Evolutionary conservation across 2,888 invertebrate genomes (phyloP), one percentile per base, ranked within the genome.

Genomic region (Drosophila algonquin): DNA sequence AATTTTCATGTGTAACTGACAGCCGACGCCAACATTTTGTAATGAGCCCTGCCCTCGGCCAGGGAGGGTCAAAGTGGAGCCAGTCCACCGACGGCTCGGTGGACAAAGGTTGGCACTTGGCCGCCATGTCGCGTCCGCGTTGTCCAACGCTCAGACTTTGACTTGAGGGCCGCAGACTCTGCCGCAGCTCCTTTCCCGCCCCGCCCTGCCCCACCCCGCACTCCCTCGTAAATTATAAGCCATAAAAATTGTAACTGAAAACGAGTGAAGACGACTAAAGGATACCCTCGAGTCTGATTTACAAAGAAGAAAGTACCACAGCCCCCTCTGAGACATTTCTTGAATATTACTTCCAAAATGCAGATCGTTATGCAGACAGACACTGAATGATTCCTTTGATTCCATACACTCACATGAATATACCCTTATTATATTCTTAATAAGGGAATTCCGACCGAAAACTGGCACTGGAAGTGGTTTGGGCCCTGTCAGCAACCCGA

Each of bases 1-100:
- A 85, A 89, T 90, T 89, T 90, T 81, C 90, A 90, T 90, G 79
- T 81, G 81, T 77, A 85, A 87, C 82, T 90, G 89, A 89, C 89
- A 86, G 79, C 76, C 70, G 71, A 72, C 67, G 71, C 55, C 62
- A 77, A 73, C 75, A 75, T 75, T 81, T 63, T 67, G 77, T 82
- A 87, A 88, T 83, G 85, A 85, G 88, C 75, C 64, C 67, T 18
- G 18, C 18, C 18, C 18, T 51, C 57, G 52, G 55, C 48, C 60
- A 3, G 51, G 47, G 48, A 47, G 63, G 45, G 63, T 53, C 52
- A 32, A 7, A 12, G 32, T 45, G 46, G 52, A 51, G 63, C 21
- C 24, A 40, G 21, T 27, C 24, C 21, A 21, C 21, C 21, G 21
- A 21, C 21, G 21, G 21, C n/a, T 51, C 62, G 54, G 45, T 60